phyloP scores from a whole-genome alignment of 2,113 vertebrate genomes.

The Clupea harengus region DNA sequence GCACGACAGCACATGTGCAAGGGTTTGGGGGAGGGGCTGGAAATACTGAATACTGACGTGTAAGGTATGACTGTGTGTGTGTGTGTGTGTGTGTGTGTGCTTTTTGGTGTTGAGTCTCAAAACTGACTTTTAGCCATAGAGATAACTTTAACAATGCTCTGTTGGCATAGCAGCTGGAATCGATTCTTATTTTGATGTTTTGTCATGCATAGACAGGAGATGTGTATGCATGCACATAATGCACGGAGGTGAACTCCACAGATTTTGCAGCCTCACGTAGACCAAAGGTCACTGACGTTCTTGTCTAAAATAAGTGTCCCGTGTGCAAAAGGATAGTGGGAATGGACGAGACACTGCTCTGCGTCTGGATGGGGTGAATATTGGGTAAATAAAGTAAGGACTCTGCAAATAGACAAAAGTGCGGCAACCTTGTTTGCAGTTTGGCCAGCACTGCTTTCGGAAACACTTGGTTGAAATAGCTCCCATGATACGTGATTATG shows the following conservation, averaged over 20 bases:
- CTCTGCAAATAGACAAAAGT: constrained; percentile 11
- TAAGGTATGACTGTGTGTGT: too few species aligned
- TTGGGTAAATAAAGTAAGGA: background rate
- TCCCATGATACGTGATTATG: constrained; percentile 8
- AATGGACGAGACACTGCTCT: background rate
- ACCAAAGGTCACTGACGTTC: background rate
- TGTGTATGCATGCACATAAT: too few species aligned
- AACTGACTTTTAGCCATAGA: too few species aligned
- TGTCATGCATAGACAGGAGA: too few species aligned
- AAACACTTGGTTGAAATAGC: constrained; percentile 1
- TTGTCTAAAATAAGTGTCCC: background rate
- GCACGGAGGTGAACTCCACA: background rate
- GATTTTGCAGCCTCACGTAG: background rate
- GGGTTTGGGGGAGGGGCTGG: background rate
- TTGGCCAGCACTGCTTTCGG: constrained; percentile 4
- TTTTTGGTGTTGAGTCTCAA: too few species aligned
- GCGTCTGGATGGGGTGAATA: background rate
- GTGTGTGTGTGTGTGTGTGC: too few species aligned
- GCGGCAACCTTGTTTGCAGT: constrained; percentile 4
- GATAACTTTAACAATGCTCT: too few species aligned
- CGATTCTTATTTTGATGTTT: too few species aligned
- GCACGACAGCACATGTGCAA: background rate
- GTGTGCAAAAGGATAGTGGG: constrained; percentile 5
- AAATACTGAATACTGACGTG: background rate
- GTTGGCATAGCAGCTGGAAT: too few species aligned